Base-by-base conservation (phyloP, 1,140 invertebrate species). In the Pachyrhynchus sulphureomaculatus region DNA sequence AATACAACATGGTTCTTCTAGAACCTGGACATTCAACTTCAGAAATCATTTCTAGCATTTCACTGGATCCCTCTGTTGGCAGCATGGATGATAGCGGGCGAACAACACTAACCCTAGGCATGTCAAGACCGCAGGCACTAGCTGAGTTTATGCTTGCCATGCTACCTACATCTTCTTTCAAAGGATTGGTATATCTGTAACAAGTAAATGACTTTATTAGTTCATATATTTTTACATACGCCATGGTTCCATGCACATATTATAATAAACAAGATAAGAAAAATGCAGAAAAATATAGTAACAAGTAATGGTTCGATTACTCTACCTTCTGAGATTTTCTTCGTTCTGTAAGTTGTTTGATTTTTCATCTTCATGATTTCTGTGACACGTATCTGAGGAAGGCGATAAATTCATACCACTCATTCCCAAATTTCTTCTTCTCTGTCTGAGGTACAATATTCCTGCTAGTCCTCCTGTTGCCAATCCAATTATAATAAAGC, bases 311-410 rank as follows among this genome's bases (percentile, higher is more conserved):
- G 5, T 32, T 5, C 5, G 29, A 5, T 32, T 6, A 32, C 29
- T 32, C 21, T 52, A 58, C 60, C 65, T 48, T 32, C 91, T 82
- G 18, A 93, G 78, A 69, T 94, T 93, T 75, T 95, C 91, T 72
- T 94, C 91, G 75, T 93, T 93, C 72, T 93, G 91, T 36, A 93
- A 77, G 73, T 94, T 94, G 70, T 93, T 93, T 0, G 89, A 90
- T 70, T 93, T 92, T 68, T 93, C 90, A 74, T 92, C 88, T 67
- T 90, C 88, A 62, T 88, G 85, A 71, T 86, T 85, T 10, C 87
- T 81, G 67, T 82, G 83, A 65, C 76, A 86, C 55, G 75, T 76
- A 76, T 75, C 83, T 64, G 78, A 81, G 67, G 80, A 83, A 67
- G 74, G 81, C 66, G 81, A 81, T 45, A 82, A 68, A 68, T 82